Evolutionary conservation across 2,113 vertebrate species (phyloP).

Genomic region (Ailurus styani): DNA sequence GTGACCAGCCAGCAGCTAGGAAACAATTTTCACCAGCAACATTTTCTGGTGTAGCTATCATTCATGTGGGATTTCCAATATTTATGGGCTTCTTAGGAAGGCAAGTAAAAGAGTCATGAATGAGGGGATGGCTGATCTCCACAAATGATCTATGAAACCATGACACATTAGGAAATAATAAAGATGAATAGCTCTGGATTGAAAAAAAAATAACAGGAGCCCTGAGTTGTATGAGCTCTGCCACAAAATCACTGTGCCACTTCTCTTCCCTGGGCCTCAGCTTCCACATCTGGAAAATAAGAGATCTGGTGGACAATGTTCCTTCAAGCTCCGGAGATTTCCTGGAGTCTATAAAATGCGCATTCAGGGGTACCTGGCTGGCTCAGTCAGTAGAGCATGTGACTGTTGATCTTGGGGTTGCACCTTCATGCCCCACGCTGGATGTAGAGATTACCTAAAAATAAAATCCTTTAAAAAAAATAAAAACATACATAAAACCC

Average conservation of each 20-base stretch:
- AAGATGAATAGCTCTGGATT: background rate
- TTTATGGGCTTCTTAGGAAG: slow-evolving; percentile 1
- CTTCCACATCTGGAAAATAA: slow-evolving; percentile 26
- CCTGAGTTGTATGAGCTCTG: background rate
- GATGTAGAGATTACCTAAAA: background rate
- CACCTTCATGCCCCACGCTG: background rate
- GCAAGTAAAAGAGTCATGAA: slow-evolving; percentile 16
- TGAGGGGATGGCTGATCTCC: background rate
- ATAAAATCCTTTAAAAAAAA: background rate
- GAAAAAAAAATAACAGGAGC: background rate
- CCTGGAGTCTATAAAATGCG: background rate
- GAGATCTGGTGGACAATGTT: background rate
- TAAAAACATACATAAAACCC: background rate
- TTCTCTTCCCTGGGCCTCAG: background rate
- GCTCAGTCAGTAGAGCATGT: background rate
- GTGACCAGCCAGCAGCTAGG: background rate
- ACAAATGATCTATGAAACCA: background rate
- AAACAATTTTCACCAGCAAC: slow-evolving; percentile 1
- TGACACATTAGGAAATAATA: slow-evolving; percentile 17
- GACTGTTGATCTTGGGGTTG: background rate
- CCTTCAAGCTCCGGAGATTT: background rate
- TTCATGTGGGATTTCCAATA: slow-evolving; percentile 19
- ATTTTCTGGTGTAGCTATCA: background rate
- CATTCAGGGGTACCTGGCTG: background rate
- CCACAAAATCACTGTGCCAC: background rate